These are phyloP conservation scores for Synanthedon formicaeformis DNA, from an alignment of 2,888 invertebrate species.

Conservation along the genomic window DNA sequence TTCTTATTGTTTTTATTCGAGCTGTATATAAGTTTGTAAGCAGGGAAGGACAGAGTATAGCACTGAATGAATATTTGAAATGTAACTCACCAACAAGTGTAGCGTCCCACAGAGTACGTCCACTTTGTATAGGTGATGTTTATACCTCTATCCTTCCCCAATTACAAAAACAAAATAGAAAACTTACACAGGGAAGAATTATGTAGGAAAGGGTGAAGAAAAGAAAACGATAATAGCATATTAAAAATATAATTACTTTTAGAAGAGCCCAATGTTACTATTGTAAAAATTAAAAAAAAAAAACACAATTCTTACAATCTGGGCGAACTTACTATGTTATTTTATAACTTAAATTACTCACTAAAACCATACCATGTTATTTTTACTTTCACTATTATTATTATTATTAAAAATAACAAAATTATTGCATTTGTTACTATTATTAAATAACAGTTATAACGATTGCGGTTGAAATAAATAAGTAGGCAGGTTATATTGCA, in stretches of 20 bases:
- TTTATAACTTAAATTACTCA: background rate
- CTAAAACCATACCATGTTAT: constrained; percentile 2
- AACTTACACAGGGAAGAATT: constrained; percentile 40
- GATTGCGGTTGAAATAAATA: too few relatives aligned
- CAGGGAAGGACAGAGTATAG: constrained; percentile 75
- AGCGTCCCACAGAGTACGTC: constrained; percentile 42
- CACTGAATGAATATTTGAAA: constrained; percentile 27
- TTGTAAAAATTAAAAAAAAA: background rate
- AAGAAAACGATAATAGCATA: constrained; percentile 26
- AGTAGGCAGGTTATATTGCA: too few relatives aligned
- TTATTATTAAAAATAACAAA: too few relatives aligned
- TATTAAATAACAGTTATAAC: too few relatives aligned
- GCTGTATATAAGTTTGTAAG: constrained; percentile 23
- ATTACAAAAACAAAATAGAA: constrained; percentile 9
- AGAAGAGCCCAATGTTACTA: constrained; percentile 13
- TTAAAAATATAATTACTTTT: constrained; percentile 16
- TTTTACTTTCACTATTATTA: too few relatives aligned
- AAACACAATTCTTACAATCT: constrained; percentile 1
- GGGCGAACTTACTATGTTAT: constrained; percentile 1
- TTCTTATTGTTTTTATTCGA: constrained; percentile 11
- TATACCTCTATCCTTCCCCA: constrained; percentile 65
- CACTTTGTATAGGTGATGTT: constrained; percentile 63
- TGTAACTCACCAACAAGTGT: constrained; percentile 64
- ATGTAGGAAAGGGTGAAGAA: constrained; percentile 30
- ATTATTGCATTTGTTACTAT: too few relatives aligned